A percentile compares a stretch with the other conserved stretches of the same genome.
Conservation (phyloP, 1,140 invertebrate species). For the Drosophila aff. region DNA sequence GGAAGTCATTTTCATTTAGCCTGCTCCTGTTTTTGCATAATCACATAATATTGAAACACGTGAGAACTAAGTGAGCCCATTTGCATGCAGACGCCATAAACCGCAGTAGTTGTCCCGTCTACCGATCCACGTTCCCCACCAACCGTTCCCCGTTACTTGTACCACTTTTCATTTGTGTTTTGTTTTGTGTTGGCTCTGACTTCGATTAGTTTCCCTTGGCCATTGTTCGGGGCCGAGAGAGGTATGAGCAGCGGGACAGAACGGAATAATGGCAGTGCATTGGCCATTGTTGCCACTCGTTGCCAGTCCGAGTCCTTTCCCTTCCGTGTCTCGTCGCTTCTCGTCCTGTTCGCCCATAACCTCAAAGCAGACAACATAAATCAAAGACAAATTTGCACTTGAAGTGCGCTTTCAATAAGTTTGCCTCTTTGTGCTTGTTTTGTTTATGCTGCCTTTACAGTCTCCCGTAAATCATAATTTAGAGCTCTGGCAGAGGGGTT, state of each 20-base stretch:
- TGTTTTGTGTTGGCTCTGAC: constrained; percentile 30
- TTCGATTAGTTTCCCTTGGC: constrained; percentile 62
- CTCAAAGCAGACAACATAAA: constrained; percentile 78
- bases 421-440: constrained; percentile 30
- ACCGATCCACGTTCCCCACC: neutral
- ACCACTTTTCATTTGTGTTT: constrained; percentile 31
- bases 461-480: constrained; percentile 67
- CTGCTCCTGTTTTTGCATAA: constrained; percentile 48
- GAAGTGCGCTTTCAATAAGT: constrained; percentile 76
- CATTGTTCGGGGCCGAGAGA: constrained; percentile 39
- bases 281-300: constrained; percentile 65
- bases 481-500: constrained; percentile 26
- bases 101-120: constrained; percentile 36
- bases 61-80: constrained; percentile 55
- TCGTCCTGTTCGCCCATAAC: constrained; percentile 50
- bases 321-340: neutral
- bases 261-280: constrained; percentile 29
- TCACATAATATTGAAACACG: constrained; percentile 56
- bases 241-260: neutral
- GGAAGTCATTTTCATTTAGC: constrained; percentile 42
- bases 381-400: constrained; percentile 78
- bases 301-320: constrained; percentile 1
- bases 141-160: constrained; percentile 7
- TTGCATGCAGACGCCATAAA: constrained; percentile 77
- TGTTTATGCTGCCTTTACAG: constrained; percentile 33